These are phyloP conservation scores for Chanos chanos DNA, from an alignment of 2,797 vertebrate genomes.

Conservation along the genomic window DNA sequence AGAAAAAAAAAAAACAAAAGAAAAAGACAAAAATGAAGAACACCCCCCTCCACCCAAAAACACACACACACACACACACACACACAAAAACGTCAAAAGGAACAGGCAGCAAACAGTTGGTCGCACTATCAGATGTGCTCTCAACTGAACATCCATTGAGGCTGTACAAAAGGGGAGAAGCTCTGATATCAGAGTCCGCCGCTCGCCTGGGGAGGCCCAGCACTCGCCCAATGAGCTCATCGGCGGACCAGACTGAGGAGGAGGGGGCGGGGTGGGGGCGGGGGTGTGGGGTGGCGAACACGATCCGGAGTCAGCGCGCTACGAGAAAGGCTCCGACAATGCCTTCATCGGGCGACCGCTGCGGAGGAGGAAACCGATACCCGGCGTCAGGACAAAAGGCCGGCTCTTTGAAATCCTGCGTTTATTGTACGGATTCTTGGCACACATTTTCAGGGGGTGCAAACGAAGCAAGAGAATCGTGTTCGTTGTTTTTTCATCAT, in stretches of 20 bases:
- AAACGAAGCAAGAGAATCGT: background rate
- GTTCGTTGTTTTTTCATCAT: background rate
- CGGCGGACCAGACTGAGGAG: constrained; percentile 35
- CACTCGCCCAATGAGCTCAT: constrained; percentile 40
- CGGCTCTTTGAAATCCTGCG: constrained; percentile 25
- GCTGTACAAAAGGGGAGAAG: constrained; percentile 38
- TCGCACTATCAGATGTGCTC: constrained; percentile 48
- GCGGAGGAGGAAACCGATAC: constrained; percentile 40
- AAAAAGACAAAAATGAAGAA: no score
- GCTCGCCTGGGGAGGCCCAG: constrained; percentile 41
- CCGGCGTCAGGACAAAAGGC: constrained; percentile 35
- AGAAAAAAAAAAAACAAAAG: no score
- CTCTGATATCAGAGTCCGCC: constrained; percentile 41
- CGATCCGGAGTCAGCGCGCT: constrained; percentile 26
- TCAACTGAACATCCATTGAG: constrained; percentile 40
- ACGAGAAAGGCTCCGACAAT: constrained; percentile 23
- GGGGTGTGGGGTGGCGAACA: no score
- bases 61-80: constrained; percentile 22
- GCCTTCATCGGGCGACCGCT: constrained; percentile 27
- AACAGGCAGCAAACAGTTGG: constrained; percentile 40
- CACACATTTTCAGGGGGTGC: background rate
- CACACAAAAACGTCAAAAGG: constrained; percentile 42
- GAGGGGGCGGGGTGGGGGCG: no score
- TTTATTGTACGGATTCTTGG: constrained; percentile 36
- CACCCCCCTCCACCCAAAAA: background rate